Evolutionary conservation across 53 echinoderm and acorn worm genomes (phyloP).

Genomic region (Echinometra lucunter): DNA sequence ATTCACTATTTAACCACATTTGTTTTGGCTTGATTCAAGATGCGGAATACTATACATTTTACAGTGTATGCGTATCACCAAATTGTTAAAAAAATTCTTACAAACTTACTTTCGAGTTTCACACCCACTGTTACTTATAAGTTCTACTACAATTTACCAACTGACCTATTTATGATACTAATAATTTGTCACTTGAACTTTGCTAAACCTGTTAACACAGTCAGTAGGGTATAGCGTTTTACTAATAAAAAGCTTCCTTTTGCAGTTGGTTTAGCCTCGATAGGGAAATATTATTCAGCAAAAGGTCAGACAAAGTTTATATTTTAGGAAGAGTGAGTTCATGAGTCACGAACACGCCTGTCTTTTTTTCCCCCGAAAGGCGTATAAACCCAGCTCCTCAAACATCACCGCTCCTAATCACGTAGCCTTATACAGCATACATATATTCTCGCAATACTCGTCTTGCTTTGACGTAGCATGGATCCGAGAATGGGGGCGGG

Average conservation of each 20-base stretch:
- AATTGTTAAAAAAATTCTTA: background rate
- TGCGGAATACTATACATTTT: too few relatives aligned
- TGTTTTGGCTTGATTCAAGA: too few relatives aligned
- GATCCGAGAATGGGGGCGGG: too few relatives aligned
- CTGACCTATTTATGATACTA: background rate
- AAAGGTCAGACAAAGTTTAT: background rate
- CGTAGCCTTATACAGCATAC: too few relatives aligned
- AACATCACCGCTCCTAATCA: too few relatives aligned
- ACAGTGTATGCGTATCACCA: too few relatives aligned
- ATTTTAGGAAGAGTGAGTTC: background rate
- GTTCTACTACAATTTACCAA: background rate
- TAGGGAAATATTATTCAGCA: background rate
- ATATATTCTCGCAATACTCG: too few relatives aligned
- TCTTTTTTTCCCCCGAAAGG: background rate
- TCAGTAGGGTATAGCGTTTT: background rate
- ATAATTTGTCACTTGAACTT: background rate
- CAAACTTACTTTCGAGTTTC: too few relatives aligned
- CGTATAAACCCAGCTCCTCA: too few relatives aligned
- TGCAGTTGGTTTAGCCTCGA: background rate
- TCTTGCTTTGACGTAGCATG: too few relatives aligned
- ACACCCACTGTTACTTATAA: background rate
- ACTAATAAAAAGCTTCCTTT: slow-evolving; percentile 2
- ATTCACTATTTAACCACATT: too few relatives aligned
- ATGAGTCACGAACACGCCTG: background rate
- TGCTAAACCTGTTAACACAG: background rate